phyloP scores from a whole-genome alignment of 2,888 invertebrate species.

The Nemotelus nigrinus region DNA sequence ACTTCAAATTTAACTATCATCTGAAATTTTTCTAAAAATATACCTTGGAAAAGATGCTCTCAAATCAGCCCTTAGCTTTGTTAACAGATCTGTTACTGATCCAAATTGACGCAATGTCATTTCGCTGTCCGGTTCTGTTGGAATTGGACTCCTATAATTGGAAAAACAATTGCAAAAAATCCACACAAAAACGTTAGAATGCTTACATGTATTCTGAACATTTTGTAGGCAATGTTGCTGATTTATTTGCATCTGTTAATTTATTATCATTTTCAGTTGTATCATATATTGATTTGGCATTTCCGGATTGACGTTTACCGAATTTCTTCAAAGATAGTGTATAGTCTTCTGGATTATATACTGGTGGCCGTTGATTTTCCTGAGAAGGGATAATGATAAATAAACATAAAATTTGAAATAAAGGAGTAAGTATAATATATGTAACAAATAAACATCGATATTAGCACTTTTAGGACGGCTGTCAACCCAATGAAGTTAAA shows the following conservation, averaged over 20 bases:
- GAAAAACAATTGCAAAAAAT: background rate
- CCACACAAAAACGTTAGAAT: background rate
- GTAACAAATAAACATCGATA: no score
- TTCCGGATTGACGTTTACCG: conserved; percentile 66
- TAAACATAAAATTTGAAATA: no score
- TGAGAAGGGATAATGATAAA: conserved; percentile 56
- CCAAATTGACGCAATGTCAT: conserved; percentile 90
- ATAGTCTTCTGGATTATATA: conserved; percentile 92
- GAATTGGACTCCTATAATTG: conserved; percentile 72
- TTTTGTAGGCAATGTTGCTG: conserved; percentile 62
- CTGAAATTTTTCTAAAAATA: conserved; percentile 39
- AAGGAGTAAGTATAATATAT: no score
- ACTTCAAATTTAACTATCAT: no score
- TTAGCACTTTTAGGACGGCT: no score
- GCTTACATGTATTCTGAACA: conserved; percentile 63
- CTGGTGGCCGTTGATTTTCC: conserved; percentile 87
- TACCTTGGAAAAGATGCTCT: conserved; percentile 90
- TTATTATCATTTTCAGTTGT: conserved; percentile 53
- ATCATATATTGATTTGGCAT: conserved; percentile 63
- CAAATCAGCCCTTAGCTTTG: conserved; percentile 86
- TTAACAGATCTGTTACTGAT: conserved; percentile 85
- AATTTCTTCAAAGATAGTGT: conserved; percentile 82
- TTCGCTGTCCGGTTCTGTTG: conserved; percentile 73
- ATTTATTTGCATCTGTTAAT: conserved; percentile 58
- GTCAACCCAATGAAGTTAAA: no score